Evolutionary conservation across 2,888 invertebrate species (phyloP), one percentile per base, ranked within the genome.

Genomic region (Ariolimax columbianus): DNA sequence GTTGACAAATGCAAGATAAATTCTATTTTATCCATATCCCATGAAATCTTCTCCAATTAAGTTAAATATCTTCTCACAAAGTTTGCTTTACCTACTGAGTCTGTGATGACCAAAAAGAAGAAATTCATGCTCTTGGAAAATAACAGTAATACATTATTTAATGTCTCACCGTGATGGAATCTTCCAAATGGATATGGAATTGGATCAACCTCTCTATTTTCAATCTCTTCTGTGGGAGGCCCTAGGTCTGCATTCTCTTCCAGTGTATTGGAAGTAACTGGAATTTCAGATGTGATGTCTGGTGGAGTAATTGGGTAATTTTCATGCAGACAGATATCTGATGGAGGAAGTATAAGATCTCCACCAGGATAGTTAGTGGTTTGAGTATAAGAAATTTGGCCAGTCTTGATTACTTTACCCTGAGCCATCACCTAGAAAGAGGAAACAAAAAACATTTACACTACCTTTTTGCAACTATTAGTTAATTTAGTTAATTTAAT

Each of bases 351-450:
- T 63, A 78, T 78, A 40, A 40, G 63, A 19, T 78, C 63, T 38
- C 14, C 63, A 63, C 78, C 63, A 17, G 78, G 78, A 33, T 66
- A 80, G 43, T 33, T 80, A 4, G 80, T 68, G 33, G 38, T 14
- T 36, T 47, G 38, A 30, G 68, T 33, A 43, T 80, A 80, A 23
- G 80, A 33, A 68, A 84, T 84, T 26, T 88, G 87, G 19, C 89
- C 87, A 3, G 87, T 85, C 23, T 84, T 73, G 17, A 89, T 78
- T 30, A 90, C 88, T 40, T 87, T 85, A 11, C 89, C 89, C 40
- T 87, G 59, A 3, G 90, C 86, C 87, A 89, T 88, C 14, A 90
- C 89, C 90, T 90, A 68, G 23, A 40, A 68, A 36, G 43, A n/a
- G n/a, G n/a, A 14, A 4, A 73, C 0, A 72, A 47, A 1, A 43